These are phyloP conservation scores for Eubucco bourcierii DNA, from an alignment of 2,113 vertebrate genomes.

Conservation along the genomic window DNA sequence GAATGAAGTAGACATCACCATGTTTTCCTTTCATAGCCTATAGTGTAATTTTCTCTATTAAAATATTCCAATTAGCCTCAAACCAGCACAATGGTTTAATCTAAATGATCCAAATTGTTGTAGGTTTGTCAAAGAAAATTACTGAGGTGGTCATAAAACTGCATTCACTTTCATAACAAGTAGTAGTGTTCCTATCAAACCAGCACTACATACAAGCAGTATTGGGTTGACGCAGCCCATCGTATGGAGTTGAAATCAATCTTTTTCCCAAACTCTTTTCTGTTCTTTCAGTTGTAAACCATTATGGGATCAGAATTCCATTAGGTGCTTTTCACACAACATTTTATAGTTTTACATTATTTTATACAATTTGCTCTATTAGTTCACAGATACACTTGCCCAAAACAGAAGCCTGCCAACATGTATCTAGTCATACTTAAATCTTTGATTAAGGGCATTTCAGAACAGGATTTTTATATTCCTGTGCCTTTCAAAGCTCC, in stretches of 20 bases:
- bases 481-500: not conserved
- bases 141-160: too few species aligned
- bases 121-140: too few species aligned
- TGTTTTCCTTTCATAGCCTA: too few species aligned
- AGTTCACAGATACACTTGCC: not conserved
- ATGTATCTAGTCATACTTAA: not conserved
- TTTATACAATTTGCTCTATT: not conserved
- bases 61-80: too few species aligned
- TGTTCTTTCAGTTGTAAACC: not conserved
- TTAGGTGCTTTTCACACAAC: not conserved
- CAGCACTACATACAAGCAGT: not conserved
- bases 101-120: too few species aligned
- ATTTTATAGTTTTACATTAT: not conserved
- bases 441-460: not conserved
- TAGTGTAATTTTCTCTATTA: too few species aligned
- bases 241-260: not conserved
- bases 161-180: not conserved
- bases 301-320: not conserved
- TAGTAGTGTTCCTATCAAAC: rapidly evolving
- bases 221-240: not conserved
- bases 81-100: too few species aligned
- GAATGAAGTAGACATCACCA: too few species aligned
- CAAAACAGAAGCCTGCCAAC: not conserved
- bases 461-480: not conserved
- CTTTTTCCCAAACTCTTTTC: not conserved